Percentiles rank a stretch among this genome's conserved stretches.
Evolutionary conservation across 2,888 invertebrate species (phyloP).

Genomic region (Agrotis clavis): DNA sequence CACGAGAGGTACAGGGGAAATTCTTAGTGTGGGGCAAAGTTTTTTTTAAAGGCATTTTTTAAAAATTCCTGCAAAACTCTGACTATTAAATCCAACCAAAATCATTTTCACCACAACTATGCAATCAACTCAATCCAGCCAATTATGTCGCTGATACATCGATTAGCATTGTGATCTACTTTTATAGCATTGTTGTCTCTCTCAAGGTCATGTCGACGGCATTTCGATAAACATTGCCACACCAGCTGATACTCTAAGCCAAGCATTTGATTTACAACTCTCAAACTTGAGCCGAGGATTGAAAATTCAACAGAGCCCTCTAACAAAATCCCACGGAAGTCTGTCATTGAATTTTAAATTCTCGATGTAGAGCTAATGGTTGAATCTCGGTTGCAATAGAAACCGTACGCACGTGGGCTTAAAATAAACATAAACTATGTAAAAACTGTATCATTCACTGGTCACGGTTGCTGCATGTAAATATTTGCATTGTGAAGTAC

Average conservation of each 20-base stretch:
- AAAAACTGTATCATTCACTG: slow-evolving; percentile 19
- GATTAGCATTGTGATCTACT: slow-evolving; percentile 10
- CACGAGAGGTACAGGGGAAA: too few relatives aligned
- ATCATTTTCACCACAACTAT: not conserved
- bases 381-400: not conserved
- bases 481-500: slow-evolving; percentile 24
- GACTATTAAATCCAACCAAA: not conserved
- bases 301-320: not conserved
- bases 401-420: not conserved
- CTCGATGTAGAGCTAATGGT: too few relatives aligned
- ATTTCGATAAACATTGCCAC: slow-evolving; percentile 22
- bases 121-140: not conserved
- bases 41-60: too few relatives aligned
- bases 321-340: not conserved
- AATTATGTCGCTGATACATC: not conserved
- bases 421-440: slow-evolving; percentile 21
- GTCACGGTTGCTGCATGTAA: slow-evolving; percentile 19
- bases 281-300: not conserved
- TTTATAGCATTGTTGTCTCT: slow-evolving; percentile 18
- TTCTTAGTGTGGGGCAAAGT: too few relatives aligned
- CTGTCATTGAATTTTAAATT: not conserved
- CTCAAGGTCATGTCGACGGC: slow-evolving; percentile 20
- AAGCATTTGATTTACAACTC: slow-evolving; percentile 1
- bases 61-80: too few relatives aligned
- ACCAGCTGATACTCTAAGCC: not conserved